These are phyloP conservation scores for Pollimyrus isidori DNA, from an alignment of 2,113 vertebrate species.

Conservation along the genomic window DNA sequence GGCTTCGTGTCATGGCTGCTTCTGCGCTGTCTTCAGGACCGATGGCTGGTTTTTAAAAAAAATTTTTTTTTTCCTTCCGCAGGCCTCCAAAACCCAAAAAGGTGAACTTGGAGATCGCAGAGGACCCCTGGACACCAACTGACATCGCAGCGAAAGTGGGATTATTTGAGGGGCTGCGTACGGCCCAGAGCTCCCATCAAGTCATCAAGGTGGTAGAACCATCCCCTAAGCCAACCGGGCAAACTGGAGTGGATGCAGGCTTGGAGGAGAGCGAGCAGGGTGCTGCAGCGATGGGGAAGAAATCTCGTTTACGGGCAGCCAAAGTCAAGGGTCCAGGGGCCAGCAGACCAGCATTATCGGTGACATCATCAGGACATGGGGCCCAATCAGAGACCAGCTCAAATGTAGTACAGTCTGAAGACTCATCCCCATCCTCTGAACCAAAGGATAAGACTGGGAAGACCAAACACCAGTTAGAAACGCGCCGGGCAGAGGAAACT, in stretches of 20 bases:
- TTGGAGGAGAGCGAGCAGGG: conserved; percentile 22
- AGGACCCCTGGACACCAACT: conserved; percentile 13
- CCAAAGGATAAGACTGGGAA: conserved; percentile 43
- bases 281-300: conserved; percentile 42
- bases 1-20: neutral
- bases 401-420: conserved; percentile 31
- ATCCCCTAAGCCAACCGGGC: conserved; percentile 13
- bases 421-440: conserved; percentile 31
- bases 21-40: neutral
- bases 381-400: conserved; percentile 33
- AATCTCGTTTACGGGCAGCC: conserved; percentile 26
- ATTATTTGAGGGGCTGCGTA: neutral
- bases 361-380: conserved; percentile 22
- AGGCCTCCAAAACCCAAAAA: conserved; percentile 43
- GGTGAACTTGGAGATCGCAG: conserved; percentile 33
- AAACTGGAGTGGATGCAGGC: conserved; percentile 16
- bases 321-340: neutral
- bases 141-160: conserved; percentile 23
- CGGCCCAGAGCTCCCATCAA: neutral
- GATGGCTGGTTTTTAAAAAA: neutral
- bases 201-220: conserved; percentile 27
- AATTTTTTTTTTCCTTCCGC: conserved; percentile 6
- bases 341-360: conserved; percentile 21
- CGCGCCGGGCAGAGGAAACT: neutral
- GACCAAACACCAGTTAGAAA: conserved; percentile 34